These are phyloP conservation scores for Steromphala cineraria DNA, from an alignment of 2,888 invertebrate genomes.

Conservation along the genomic window DNA sequence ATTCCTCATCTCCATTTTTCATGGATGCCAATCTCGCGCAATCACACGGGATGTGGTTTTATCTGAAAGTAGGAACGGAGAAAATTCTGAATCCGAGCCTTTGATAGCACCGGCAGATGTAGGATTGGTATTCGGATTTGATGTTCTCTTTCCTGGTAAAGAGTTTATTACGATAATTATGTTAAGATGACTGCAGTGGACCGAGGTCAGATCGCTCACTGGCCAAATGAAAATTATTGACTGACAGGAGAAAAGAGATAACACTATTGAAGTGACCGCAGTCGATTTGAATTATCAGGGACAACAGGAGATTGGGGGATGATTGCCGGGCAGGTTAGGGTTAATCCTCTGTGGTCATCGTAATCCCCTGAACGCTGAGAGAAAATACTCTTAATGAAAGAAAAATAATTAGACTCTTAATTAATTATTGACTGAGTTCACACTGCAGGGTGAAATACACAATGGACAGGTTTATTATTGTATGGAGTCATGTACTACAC, in stretches of 20 bases:
- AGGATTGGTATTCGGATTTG: background rate
- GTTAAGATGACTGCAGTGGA: background rate
- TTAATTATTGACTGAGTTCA: constrained; percentile 9
- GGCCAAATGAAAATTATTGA: background rate
- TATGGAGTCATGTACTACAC: no score
- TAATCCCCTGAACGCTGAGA: background rate
- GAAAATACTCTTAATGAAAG: constrained; percentile 13
- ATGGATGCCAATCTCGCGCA: constrained; percentile 13
- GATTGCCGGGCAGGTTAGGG: background rate
- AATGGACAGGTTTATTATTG: background rate
- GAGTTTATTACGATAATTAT: constrained; percentile 14
- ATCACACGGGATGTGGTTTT: constrained; percentile 10
- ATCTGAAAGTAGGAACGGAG: background rate
- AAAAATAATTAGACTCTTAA: constrained; percentile 17
- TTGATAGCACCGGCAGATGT: background rate
- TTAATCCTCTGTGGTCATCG: background rate
- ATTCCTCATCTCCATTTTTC: background rate
- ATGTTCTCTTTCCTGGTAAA: constrained; percentile 5
- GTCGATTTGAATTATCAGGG: background rate
- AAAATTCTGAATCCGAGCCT: background rate
- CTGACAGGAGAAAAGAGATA: background rate
- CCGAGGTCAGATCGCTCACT: background rate
- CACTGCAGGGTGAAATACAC: background rate
- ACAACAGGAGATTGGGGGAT: background rate
- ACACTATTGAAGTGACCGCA: background rate